A percentile compares a stretch with the other conserved stretches of the same genome.
Conservation (phyloP, 2,888 invertebrate genomes). For the Scaptodrosophila latifasciaeformis region DNA sequence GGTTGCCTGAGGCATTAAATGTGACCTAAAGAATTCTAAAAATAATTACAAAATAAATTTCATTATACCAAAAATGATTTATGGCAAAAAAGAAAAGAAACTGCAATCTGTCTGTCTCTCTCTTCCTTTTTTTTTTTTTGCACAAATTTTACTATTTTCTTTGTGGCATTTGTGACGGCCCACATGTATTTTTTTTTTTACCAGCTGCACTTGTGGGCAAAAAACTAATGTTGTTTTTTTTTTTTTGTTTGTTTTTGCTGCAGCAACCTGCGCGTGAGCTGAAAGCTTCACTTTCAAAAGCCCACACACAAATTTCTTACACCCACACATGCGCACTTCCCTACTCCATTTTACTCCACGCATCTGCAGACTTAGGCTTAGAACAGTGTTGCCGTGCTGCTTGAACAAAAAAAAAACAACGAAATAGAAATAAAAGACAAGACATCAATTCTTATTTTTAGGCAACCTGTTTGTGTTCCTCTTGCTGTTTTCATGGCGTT, state of each 20-base stretch:
- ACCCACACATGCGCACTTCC: not conserved
- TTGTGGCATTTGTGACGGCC: too few relatives aligned
- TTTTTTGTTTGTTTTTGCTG: too few relatives aligned
- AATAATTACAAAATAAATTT: not conserved
- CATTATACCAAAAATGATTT: too few relatives aligned
- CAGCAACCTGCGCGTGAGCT: not conserved
- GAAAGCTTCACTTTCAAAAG: not conserved
- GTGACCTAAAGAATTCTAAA: not conserved
- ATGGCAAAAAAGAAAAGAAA: too few relatives aligned
- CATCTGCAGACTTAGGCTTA: not conserved
- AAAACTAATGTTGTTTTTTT: too few relatives aligned
- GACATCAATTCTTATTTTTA: too few relatives aligned
- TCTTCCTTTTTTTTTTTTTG: too few relatives aligned
- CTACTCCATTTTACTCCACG: not conserved
- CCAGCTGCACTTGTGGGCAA: too few relatives aligned
- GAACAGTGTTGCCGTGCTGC: not conserved
- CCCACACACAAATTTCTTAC: too few relatives aligned
- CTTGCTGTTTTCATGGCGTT: conserved; percentile 1
- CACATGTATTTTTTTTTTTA: too few relatives aligned
- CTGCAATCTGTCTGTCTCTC: too few relatives aligned
- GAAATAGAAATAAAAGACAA: not conserved
- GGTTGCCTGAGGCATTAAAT: not conserved
- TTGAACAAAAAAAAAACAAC: not conserved
- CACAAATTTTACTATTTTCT: too few relatives aligned
- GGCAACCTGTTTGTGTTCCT: not conserved